Base-by-base conservation (phyloP, 2,888 invertebrate genomes). In the Ophion ellenae region DNA sequence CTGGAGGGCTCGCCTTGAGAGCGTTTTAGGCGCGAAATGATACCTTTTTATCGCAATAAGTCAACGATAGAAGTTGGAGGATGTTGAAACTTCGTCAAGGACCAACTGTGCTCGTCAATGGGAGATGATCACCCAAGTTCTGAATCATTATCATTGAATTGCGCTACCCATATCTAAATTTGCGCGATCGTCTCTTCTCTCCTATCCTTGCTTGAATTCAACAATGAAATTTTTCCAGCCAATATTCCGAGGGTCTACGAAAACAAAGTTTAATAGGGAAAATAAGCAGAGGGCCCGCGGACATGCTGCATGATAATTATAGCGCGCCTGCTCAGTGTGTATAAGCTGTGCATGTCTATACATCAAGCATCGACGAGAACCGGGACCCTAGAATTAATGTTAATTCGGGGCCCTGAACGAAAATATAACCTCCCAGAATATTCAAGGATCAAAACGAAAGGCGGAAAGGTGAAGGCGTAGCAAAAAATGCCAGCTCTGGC, bases 381-480 rank as follows among this genome's bases (percentile, higher is more conserved):
- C 81, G 45, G 63, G 63, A 82, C 85, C 85, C 83, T 80, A 67
- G 57, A 83, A 86, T 86, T 86, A 80, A 83, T 77, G 80, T 73
- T 86, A 83, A 86, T 86, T 86, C 83, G 53, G 71, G 85, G 83
- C 71, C 80, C 71, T 79, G 76, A 76, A 61, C 75, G 53, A 73
- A 85, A 75, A 80, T 80, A 53, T 77, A 76, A 57, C 59, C 70
- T 81, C 71, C 71, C 80, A 77, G 80, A 53, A 47, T 71, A 75
- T 80, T 76, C 61, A 74, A 70, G 64, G 71, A 32, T 32, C 57
- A 45, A 57, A 77, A 80, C 20, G 53, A 67, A 24, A 53, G 57
- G 28, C 57, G 20, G 40, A 71, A 24, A 53, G 57, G 28, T 63
- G 53, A 69, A 32, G 45, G 24, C 80, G 57, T 69, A 45, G 76